phyloP scores from a whole-genome alignment of 2,113 vertebrate species.

The Lucifuga dentata region DNA sequence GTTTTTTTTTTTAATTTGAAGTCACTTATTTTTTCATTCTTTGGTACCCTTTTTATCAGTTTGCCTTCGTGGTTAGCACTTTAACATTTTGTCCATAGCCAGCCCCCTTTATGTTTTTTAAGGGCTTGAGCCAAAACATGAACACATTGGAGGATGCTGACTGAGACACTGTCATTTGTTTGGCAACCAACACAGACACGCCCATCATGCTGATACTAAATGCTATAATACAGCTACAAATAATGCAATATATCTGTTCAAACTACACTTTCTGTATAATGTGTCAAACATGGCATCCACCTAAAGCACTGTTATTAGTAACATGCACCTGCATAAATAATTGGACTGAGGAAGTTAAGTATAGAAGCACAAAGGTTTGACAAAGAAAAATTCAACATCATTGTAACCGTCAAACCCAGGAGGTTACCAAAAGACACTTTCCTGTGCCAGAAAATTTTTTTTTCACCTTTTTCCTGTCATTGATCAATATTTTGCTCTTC shows the following conservation, averaged over 20 bases:
- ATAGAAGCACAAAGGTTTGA: conserved; percentile 1
- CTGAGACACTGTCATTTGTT: conserved; percentile 24
- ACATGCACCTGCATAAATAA: conserved; percentile 14
- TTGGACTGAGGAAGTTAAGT: background rate
- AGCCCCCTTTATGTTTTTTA: conserved; percentile 48
- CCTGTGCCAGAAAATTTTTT: conserved; percentile 58
- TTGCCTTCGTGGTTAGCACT: conserved; percentile 73
- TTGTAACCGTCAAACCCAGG: conserved; percentile 43
- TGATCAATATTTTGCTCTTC: conserved; percentile 75
- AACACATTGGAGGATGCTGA: conserved; percentile 41
- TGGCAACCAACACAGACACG: conserved; percentile 42
- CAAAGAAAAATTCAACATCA: conserved; percentile 20
- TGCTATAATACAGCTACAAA: conserved; percentile 11
- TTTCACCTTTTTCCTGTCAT: conserved; percentile 55
- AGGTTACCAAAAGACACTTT: conserved; percentile 50
- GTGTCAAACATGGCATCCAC: conserved; percentile 30
- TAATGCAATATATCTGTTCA: conserved; percentile 16
- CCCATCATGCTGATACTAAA: conserved; percentile 40
- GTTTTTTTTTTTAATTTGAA: conserved; percentile 24
- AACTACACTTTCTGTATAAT: conserved; percentile 7
- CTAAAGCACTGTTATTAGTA: conserved; percentile 14
- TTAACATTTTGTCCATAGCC: conserved; percentile 60
- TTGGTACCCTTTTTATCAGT: conserved; percentile 51
- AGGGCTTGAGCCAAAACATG: conserved; percentile 65
- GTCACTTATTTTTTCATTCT: conserved; percentile 13